Conservation (phyloP, 1,140 invertebrate species). For the Drosophila leontia region DNA sequence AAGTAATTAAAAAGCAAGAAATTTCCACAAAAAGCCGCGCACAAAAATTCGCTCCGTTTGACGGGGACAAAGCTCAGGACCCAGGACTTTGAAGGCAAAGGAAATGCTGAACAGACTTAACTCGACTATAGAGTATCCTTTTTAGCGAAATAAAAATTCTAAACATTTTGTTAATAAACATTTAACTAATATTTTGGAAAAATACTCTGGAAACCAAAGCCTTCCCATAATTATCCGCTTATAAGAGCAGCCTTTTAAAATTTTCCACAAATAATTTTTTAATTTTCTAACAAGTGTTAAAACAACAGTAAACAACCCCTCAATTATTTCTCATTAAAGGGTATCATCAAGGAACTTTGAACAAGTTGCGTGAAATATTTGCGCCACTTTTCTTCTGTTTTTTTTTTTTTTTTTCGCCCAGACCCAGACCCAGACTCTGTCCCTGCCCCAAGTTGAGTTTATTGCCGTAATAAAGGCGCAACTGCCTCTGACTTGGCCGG, state of each 20-base stretch:
- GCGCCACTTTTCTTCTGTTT: constrained; percentile 58
- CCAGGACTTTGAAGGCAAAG: constrained; percentile 30
- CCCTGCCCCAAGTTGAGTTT: constrained; percentile 56
- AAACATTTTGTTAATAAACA: not conserved
- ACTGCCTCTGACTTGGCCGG: constrained; percentile 51
- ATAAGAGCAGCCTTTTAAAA: not conserved
- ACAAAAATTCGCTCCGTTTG: constrained; percentile 66
- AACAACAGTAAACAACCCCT: too few relatives aligned
- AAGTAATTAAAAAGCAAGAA: constrained; percentile 80
- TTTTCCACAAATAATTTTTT: not conserved
- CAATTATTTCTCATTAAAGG: not conserved
- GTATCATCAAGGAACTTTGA: constrained; percentile 39
- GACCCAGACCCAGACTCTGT: constrained; percentile 3
- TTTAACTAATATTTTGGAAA: too few relatives aligned
- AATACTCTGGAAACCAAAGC: too few relatives aligned
- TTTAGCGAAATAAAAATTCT: not conserved
- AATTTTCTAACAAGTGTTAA: not conserved
- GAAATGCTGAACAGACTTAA: not conserved
- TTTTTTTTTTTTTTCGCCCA: constrained; percentile 18
- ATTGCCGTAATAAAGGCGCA: constrained; percentile 78
- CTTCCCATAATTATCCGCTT: not conserved
- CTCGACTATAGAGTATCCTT: not conserved
- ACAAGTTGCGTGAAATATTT: constrained; percentile 70
- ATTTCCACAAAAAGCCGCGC: constrained; percentile 65
- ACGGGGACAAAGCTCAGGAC: constrained; percentile 52